A percentile compares a stretch with the other conserved stretches of the same genome.
Conservation (phyloP, 2,888 invertebrate genomes). For the Drosophila picticornis region DNA sequence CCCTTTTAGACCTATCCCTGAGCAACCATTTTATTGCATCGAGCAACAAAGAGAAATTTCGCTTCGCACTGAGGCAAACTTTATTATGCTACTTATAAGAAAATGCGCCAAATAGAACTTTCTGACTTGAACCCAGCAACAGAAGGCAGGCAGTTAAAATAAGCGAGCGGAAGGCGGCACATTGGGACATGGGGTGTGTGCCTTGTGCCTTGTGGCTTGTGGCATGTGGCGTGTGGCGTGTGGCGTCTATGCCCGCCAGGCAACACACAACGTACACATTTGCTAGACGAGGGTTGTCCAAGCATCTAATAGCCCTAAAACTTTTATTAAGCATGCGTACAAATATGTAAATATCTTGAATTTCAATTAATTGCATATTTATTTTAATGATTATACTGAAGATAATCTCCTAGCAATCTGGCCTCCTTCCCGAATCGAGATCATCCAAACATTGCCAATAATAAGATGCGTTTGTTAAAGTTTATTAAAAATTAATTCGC, state of each 20-base stretch:
- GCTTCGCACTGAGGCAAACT: constrained; percentile 41
- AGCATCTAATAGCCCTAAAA: neutral
- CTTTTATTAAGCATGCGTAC: neutral
- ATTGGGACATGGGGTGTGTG: neutral
- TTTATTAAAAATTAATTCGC: neutral
- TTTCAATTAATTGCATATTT: neutral
- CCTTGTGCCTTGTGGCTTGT: neutral
- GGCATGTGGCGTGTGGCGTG: constrained; percentile 1
- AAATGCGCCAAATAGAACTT: constrained; percentile 35
- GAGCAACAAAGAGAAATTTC: constrained; percentile 37
- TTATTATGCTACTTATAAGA: constrained; percentile 44
- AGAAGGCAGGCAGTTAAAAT: constrained; percentile 1
- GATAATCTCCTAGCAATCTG: neutral
- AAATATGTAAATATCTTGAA: neutral
- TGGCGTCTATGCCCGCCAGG: constrained; percentile 40
- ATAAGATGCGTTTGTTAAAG: neutral
- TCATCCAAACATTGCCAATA: neutral
- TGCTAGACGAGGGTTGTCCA: constrained; percentile 11
- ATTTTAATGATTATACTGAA: neutral
- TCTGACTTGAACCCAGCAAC: constrained; percentile 24
- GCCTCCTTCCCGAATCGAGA: neutral
- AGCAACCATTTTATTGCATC: constrained; percentile 46
- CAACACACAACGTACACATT: constrained; percentile 12
- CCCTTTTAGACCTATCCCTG: constrained; percentile 1
- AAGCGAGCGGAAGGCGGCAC: neutral